Evolutionary conservation across 2,113 vertebrate genomes (phyloP).

Genomic region (Ctenomys sociabilis): DNA sequence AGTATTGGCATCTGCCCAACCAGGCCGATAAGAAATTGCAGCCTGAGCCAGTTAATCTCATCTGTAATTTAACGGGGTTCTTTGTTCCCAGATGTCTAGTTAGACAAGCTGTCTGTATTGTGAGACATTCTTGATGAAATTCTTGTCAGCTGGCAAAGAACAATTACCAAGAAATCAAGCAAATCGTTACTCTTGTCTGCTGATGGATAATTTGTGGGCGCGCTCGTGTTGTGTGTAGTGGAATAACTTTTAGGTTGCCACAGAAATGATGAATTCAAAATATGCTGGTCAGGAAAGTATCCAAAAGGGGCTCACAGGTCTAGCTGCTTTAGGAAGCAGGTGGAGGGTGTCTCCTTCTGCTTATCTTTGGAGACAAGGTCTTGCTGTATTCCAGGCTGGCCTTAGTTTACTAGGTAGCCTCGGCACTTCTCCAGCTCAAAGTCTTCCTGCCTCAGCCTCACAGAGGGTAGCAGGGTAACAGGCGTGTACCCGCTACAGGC

Average conservation of each 20-base stretch:
- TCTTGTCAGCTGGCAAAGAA: constrained; percentile 70
- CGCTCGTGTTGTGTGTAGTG: background rate
- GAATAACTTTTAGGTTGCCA: background rate
- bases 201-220: constrained; percentile 38
- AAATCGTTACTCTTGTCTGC: constrained; percentile 45
- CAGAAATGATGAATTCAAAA: constrained; percentile 21
- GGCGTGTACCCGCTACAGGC: background rate
- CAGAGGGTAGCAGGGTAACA: background rate
- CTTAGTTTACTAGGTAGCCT: background rate
- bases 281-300: background rate
- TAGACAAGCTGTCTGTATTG: constrained; percentile 48
- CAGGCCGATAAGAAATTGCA: constrained; percentile 65
- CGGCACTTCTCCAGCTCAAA: background rate
- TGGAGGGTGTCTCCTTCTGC: background rate
- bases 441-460: background rate
- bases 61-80: constrained; percentile 59
- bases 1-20: constrained; percentile 64
- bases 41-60: constrained; percentile 58
- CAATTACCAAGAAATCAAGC: constrained; percentile 70
- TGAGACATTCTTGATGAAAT: background rate
- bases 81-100: constrained; percentile 50
- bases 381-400: background rate
- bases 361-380: background rate
- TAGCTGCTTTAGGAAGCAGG: background rate
- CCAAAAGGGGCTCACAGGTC: background rate